Evolutionary conservation across 92 coral and sea anemone genomes (phyloP).

Genomic region (Bergia sp.): DNA sequence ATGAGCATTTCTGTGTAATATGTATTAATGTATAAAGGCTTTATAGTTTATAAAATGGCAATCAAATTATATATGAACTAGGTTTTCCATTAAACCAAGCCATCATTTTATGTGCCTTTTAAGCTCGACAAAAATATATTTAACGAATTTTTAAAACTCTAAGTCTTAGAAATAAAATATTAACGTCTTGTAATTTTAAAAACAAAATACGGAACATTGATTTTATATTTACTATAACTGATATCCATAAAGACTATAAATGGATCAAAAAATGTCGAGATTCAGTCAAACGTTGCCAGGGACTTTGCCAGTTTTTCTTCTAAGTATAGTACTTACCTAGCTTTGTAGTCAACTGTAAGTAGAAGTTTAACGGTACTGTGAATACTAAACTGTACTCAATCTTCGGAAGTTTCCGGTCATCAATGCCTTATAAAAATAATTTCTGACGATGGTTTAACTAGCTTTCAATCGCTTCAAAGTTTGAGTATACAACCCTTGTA

Average conservation of each 20-base stretch:
- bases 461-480: background rate
- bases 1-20: no score
- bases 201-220: no score
- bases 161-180: no score
- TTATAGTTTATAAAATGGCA: background rate
- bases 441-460: conserved; percentile 22
- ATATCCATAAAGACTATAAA: no score
- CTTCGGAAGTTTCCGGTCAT: background rate
- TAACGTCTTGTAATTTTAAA: background rate
- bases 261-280: no score
- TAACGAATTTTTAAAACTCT: no score
- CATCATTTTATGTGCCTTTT: background rate
- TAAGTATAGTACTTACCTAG: background rate
- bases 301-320: no score
- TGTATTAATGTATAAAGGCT: no score
- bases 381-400: background rate
- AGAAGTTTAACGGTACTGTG: background rate
- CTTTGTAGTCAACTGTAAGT: background rate
- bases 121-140: background rate
- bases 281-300: no score
- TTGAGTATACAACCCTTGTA: no score
- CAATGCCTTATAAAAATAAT: background rate
- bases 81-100: background rate
- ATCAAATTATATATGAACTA: no score
- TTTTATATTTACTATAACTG: no score